Evolutionary conservation across 2,888 invertebrate genomes (phyloP), one percentile per base, ranked within the genome.

Genomic region (Folsomia candida): DNA sequence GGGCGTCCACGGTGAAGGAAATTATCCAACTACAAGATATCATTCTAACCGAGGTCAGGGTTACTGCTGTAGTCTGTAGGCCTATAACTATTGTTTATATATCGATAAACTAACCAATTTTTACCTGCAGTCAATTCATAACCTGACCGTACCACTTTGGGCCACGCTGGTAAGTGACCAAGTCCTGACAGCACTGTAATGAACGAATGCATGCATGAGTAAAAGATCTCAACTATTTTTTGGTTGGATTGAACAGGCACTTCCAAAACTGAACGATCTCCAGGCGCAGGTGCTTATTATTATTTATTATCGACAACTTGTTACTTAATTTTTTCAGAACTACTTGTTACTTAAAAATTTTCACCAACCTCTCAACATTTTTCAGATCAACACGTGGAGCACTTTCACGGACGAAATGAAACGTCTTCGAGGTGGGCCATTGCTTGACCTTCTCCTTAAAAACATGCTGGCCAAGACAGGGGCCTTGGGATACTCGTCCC

Each of bases 81-180:
- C n/a, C n/a, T n/a, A n/a, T n/a, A n/a, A n/a, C n/a, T n/a, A n/a
- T n/a, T n/a, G n/a, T n/a, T n/a, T n/a, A n/a, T n/a, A n/a, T n/a
- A n/a, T n/a, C n/a, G n/a, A n/a, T n/a, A n/a, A n/a, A n/a, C n/a
- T n/a, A n/a, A 20, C 20, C 25, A 57, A 20, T 59, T 22, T 6
- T 25, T 2, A 4, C 4, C 84, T 85, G 61, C 76, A 85, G 84
- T 84, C 87, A 68, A 83, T 86, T 62, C 87, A 90, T 71, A 89
- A 89, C 9, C 84, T 92, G 37, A 85, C 86, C 61, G 82, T 93
- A 18, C 93, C 93, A 0, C 85, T 87, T 60, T 92, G 92, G 92
- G 88, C 91, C 0, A 86, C n/a, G n/a, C n/a, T n/a, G n/a, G n/a
- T n/a, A n/a, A n/a, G n/a, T n/a, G n/a, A n/a, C n/a, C n/a, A n/a